Percentiles rank a stretch among this genome's conserved stretches.
These are phyloP conservation scores for Gallinago solitaria DNA, from an alignment of 2,797 vertebrate species.

Conservation along the genomic window DNA sequence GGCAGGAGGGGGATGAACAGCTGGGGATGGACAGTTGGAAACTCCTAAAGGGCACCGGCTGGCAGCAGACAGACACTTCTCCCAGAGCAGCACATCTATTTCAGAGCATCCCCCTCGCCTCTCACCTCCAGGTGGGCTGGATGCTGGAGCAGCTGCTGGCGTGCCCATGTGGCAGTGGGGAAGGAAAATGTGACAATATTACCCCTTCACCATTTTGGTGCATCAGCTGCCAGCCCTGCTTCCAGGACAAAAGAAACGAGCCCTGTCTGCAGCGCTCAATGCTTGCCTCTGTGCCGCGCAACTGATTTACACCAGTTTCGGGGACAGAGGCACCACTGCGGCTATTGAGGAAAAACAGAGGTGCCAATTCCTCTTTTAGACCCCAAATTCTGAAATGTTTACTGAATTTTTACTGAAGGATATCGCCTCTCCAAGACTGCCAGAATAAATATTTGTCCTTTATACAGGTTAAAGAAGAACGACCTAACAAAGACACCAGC, in stretches of 20 bases:
- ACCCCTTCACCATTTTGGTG: neutral
- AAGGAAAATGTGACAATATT: neutral
- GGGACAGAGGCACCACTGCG: neutral
- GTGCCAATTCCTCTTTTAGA: neutral
- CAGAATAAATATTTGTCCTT: neutral
- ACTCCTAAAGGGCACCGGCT: neutral
- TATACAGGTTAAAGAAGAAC: neutral
- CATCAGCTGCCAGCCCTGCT: neutral
- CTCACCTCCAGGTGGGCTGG: neutral
- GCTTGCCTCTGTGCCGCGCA: neutral
- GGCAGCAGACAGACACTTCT: neutral
- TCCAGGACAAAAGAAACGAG: neutral
- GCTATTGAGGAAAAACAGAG: neutral
- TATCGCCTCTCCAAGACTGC: neutral
- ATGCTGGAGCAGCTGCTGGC: conserved; percentile 7
- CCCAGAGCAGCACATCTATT: neutral
- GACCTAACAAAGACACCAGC: neutral
- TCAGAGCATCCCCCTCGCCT: neutral
- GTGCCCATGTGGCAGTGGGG: neutral
- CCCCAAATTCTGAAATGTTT: neutral
- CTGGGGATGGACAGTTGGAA: neutral
- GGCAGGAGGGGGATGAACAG: neutral
- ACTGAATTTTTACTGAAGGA: neutral
- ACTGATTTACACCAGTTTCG: neutral
- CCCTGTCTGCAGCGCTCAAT: neutral